These are phyloP conservation scores for Carlito syrichta DNA, from an alignment of 2,113 vertebrate species.

Conservation along the genomic window DNA sequence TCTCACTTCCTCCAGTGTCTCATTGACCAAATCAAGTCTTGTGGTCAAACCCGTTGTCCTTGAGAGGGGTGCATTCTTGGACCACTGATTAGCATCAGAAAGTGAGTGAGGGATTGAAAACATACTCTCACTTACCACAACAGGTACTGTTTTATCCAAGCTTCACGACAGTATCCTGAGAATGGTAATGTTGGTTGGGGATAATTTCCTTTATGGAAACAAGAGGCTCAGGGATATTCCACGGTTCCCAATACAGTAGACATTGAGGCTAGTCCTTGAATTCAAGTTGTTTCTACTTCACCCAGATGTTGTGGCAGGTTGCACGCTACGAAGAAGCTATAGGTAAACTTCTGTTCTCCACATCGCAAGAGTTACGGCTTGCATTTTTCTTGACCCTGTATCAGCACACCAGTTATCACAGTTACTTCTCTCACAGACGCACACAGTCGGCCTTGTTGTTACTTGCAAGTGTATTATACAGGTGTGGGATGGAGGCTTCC, in stretches of 20 bases:
- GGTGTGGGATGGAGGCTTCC: background rate
- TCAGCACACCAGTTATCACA: background rate
- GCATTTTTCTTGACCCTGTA: background rate
- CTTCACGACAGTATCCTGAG: too few species aligned
- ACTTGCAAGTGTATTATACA: background rate
- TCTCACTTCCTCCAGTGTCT: background rate
- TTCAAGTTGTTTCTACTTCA: background rate
- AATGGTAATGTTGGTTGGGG: background rate
- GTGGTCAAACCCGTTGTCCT: background rate
- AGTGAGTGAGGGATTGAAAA: background rate
- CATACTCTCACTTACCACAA: background rate
- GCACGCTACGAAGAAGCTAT: background rate
- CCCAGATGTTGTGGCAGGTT: background rate
- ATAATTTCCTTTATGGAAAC: background rate
- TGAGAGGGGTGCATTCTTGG: rapidly evolving
- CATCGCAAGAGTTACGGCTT: background rate
- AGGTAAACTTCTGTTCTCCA: background rate
- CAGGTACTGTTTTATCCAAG: background rate
- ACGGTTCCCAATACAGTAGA: background rate
- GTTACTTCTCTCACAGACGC: background rate
- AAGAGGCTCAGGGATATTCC: background rate
- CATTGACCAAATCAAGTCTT: background rate
- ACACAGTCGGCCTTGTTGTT: background rate
- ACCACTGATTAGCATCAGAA: background rate
- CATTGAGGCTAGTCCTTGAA: background rate